A percentile compares a stretch with the other conserved stretches of the same genome.
phyloP scores from a whole-genome alignment of 37 sponge, comb jelly and placozoan species.

The Spongilla lacustris region DNA sequence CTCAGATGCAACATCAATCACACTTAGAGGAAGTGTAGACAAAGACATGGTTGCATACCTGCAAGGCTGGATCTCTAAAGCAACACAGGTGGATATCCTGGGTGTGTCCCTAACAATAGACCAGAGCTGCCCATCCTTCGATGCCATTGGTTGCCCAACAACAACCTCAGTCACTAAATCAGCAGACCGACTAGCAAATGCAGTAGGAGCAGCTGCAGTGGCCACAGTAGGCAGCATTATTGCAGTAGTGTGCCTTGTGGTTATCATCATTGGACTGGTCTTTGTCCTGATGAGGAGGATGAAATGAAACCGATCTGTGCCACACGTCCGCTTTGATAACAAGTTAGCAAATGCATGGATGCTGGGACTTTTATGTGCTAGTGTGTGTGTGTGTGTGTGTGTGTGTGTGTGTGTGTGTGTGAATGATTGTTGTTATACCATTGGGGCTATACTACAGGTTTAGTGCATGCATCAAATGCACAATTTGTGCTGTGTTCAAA shows the following conservation, averaged over 20 bases:
- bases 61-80: background rate
- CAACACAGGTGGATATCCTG: background rate
- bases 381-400: too few relatives aligned
- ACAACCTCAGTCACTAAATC: background rate
- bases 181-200: background rate
- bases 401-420: too few relatives aligned
- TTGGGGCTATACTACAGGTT: too few relatives aligned
- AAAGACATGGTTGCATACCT: background rate
- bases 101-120: background rate
- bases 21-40: background rate
- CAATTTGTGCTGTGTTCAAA: too few relatives aligned
- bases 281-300: background rate
- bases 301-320: background rate
- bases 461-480: too few relatives aligned
- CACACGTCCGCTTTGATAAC: background rate
- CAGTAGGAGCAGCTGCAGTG: background rate
- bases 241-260: background rate
- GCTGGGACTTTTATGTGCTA: too few relatives aligned
- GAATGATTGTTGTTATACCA: too few relatives aligned
- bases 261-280: background rate
- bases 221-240: background rate
- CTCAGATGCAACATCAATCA: background rate
- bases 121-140: background rate
- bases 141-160: background rate
- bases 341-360: background rate